These are phyloP conservation scores for Hucho hucho DNA, from an alignment of 2,113 vertebrate genomes.

Conservation along the genomic window DNA sequence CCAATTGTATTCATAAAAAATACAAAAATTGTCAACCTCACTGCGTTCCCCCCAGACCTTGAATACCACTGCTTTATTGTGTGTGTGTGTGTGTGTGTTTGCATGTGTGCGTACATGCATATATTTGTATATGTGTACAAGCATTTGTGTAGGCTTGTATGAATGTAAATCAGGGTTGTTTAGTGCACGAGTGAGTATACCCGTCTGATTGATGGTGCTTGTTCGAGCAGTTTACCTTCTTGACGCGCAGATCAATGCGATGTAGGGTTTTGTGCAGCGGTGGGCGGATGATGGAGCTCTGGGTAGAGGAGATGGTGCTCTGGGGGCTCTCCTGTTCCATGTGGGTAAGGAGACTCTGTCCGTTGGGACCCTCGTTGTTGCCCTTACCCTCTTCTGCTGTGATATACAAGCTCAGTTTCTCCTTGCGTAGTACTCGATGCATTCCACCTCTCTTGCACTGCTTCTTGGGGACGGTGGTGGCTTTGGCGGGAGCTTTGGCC, in stretches of 20 bases:
- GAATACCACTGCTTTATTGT: too few species aligned
- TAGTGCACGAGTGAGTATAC: too few species aligned
- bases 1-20: too few species aligned
- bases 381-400: conserved; percentile 58
- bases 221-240: conserved; percentile 60
- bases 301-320: conserved; percentile 75
- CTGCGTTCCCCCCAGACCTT: too few species aligned
- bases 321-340: conserved; percentile 80
- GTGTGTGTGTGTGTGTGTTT: too few species aligned
- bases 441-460: conserved; percentile 56
- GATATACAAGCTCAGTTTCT: conserved; percentile 73
- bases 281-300: conserved; percentile 59
- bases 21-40: too few species aligned
- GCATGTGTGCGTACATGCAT: too few species aligned
- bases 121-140: too few species aligned
- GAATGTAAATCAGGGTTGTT: too few species aligned
- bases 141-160: too few species aligned
- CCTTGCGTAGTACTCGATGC: conserved; percentile 61
- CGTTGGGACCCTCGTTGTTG: conserved; percentile 57
- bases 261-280: conserved; percentile 74
- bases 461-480: conserved; percentile 34
- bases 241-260: conserved; percentile 69
- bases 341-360: conserved; percentile 71
- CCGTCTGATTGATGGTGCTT: too few species aligned
- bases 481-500: conserved; percentile 38